Base-by-base conservation (phyloP, 2,888 invertebrate species). In the Pyrgus malvae region DNA sequence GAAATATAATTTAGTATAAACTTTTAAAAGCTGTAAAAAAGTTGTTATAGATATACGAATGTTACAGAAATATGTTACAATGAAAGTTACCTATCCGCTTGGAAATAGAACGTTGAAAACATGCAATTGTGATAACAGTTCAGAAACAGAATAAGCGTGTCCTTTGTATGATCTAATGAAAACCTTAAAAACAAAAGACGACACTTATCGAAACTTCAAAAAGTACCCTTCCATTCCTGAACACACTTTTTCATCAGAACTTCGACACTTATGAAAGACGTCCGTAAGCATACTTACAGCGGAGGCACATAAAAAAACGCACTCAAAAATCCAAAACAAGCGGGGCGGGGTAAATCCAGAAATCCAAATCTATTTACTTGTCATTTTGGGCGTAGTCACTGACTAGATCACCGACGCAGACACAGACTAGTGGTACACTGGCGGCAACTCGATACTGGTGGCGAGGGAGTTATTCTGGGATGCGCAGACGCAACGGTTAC, bases 401-500 rank as follows among this genome's bases (percentile, higher is more conserved):
- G 65, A 86, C 87, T 86, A 87, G 85, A 72, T 88, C 87, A 88
- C 87, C 87, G 85, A 78, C 72, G 65, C 70, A 75, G 70, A 42
- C 80, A 74, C 80, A 70, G 70, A 65, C 68, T 69, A 68, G 48
- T 70, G 74, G 72, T 70, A 72, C 66, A 86, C 88, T 88, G 83
- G 67, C 60, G 72, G 86, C 80, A 86, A 90, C 73, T 70, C 88
- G 89, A 90, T 80, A 79, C 78, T 73, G 66, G 63, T 69, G 77
- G 76, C 77, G 69, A 66, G 68, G 76, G 73, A 68, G 74, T 76
- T 88, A 88, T 88, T 88, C 85, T 73, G 64, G 85, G 84, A 76
- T 45, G 56, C 62, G 67, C 63, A 70, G 72, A 71, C 69, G 79
- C 82, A 76, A 70, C 74, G 79, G 78, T 80, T 82, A 79, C 82